A percentile compares a stretch with the other conserved stretches of the same genome.
Evolutionary conservation across 2,888 invertebrate genomes (phyloP).

Genomic region (Drosophila sordidapex): DNA sequence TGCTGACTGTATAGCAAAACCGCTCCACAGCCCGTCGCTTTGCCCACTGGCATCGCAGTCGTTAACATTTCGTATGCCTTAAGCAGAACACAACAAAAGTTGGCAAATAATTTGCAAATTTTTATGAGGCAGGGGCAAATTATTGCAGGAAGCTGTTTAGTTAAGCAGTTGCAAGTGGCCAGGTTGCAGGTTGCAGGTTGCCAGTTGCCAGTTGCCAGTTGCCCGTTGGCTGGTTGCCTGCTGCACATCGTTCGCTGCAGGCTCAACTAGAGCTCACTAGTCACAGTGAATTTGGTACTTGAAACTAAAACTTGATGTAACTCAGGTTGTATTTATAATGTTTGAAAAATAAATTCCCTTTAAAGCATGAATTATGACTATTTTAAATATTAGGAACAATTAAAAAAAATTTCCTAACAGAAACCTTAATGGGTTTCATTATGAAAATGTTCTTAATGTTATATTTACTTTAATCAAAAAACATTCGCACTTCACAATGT

Average conservation of each 20-base stretch:
- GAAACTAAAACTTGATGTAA: background rate
- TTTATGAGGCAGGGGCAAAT: conserved; percentile 66
- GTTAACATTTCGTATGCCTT: conserved; percentile 54
- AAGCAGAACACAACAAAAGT: conserved; percentile 67
- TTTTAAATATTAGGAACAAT: background rate
- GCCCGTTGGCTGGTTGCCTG: background rate
- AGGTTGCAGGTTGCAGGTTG: conserved; percentile 21
- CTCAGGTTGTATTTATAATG: background rate
- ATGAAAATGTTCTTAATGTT: background rate
- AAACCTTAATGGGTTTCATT: background rate
- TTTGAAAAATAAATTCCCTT: background rate
- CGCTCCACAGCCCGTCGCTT: background rate
- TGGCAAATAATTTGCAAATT: conserved; percentile 76
- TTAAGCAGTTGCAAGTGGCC: conserved; percentile 55
- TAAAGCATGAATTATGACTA: background rate
- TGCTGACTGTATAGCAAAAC: conserved; percentile 1
- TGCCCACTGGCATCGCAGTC: conserved; percentile 10
- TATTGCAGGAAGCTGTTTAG: conserved; percentile 67
- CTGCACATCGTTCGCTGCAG: background rate
- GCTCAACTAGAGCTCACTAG: background rate
- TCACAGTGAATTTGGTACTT: background rate
- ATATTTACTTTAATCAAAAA: background rate
- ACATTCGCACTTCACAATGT: background rate
- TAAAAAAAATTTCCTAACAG: background rate
- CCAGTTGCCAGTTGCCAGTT: conserved; percentile 6